Evolutionary conservation across 1,140 invertebrate species (phyloP).

Genomic region (Meloidogyne hapla): DNA sequence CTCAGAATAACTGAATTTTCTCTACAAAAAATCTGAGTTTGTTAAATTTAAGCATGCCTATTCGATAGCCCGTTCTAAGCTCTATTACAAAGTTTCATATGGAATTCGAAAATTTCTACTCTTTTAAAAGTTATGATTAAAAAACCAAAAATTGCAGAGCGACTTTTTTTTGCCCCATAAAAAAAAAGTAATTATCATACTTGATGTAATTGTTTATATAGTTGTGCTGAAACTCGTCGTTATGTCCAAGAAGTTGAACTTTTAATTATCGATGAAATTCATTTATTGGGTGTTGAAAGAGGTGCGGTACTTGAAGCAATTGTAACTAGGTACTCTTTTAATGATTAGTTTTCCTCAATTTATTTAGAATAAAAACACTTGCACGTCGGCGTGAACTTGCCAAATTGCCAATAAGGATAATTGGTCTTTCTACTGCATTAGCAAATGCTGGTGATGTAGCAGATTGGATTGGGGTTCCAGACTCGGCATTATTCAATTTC

Average conservation of each 20-base stretch:
- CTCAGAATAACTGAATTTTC: no score
- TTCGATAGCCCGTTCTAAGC: no score
- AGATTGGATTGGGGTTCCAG: slow-evolving; percentile 87
- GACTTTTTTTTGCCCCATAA: no score
- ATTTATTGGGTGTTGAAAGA: slow-evolving; percentile 78
- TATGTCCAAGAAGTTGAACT: slow-evolving; percentile 88
- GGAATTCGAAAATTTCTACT: no score
- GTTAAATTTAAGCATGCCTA: no score
- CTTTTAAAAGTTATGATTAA: no score
- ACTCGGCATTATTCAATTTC: slow-evolving; percentile 86
- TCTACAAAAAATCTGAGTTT: no score
- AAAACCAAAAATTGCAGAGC: no score
- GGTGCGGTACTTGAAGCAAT: slow-evolving; percentile 74
- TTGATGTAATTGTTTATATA: no score
- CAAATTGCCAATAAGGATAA: slow-evolving; percentile 74
- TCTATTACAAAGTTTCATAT: no score
- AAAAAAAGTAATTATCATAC: no score
- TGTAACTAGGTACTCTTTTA: slow-evolving; percentile 69
- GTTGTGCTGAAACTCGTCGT: slow-evolving; percentile 88
- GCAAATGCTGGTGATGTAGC: slow-evolving; percentile 95
- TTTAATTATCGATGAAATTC: slow-evolving; percentile 97
- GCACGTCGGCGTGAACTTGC: slow-evolving; percentile 69
- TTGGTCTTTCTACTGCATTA: slow-evolving; percentile 92
- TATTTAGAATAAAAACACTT: slow-evolving; percentile 69
- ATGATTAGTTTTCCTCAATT: neutral